phyloP scores from a whole-genome alignment of 2,113 vertebrate species.

The Geococcyx californianus region DNA sequence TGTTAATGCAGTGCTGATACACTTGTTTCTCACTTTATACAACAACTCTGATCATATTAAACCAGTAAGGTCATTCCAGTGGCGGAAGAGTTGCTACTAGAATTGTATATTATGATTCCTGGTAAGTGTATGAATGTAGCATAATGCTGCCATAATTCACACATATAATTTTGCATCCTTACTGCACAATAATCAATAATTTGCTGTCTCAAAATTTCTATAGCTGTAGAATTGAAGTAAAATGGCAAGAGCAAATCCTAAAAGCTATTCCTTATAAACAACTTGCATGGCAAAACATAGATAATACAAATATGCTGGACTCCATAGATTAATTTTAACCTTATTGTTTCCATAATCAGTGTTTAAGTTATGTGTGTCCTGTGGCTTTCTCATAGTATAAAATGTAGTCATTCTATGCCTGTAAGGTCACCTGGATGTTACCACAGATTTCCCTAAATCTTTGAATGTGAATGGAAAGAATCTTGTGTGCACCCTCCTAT shows the following conservation, averaged over 20 bases:
- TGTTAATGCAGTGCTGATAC: slow-evolving; percentile 12
- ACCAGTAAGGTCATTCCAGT: slow-evolving; percentile 5
- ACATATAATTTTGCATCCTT: background rate
- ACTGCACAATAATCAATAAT: background rate
- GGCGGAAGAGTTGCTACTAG: background rate
- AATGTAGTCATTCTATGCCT: background rate
- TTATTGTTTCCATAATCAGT: background rate
- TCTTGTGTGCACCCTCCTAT: background rate
- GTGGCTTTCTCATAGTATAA: background rate
- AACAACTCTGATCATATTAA: slow-evolving; percentile 33
- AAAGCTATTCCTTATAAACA: background rate
- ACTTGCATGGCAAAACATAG: background rate
- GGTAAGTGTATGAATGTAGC: background rate
- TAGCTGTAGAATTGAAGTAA: background rate
- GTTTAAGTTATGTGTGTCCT: background rate
- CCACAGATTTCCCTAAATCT: background rate
- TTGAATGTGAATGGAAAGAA: background rate
- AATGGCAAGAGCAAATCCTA: background rate
- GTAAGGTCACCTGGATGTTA: background rate
- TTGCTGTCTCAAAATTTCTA: background rate
- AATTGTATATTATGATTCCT: background rate
- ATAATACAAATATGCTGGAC: background rate
- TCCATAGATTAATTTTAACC: background rate
- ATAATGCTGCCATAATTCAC: background rate
- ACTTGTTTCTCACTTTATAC: slow-evolving; percentile 44